A percentile compares a stretch with the other conserved stretches of the same genome.
These are phyloP conservation scores for Poecile atricapillus DNA, from an alignment of 2,113 vertebrate genomes.

Conservation along the genomic window DNA sequence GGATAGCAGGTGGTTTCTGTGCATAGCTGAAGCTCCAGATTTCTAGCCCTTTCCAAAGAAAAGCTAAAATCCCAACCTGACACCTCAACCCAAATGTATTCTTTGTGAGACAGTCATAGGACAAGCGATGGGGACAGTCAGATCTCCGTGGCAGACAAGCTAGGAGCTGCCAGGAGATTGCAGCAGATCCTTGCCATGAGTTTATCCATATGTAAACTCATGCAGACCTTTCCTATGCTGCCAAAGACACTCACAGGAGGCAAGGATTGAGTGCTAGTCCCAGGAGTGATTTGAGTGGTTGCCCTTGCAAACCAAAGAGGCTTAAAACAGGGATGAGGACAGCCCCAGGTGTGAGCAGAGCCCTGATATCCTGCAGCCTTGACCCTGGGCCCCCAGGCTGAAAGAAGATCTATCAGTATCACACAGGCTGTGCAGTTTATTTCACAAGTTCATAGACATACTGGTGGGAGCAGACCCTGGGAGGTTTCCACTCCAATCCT, in stretches of 20 bases:
- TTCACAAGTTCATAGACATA: neutral
- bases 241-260: neutral
- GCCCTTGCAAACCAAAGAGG: neutral
- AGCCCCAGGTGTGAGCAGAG: neutral
- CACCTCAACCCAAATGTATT: neutral
- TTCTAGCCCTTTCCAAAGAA: neutral
- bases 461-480: neutral
- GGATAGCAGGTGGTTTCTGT: neutral
- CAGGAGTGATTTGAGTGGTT: neutral
- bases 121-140: neutral
- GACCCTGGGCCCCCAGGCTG: neutral
- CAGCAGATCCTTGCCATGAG: neutral
- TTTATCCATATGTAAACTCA: neutral
- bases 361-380: neutral
- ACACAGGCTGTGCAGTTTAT: neutral
- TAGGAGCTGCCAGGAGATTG: neutral
- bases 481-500: neutral
- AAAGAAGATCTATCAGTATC: neutral
- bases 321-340: neutral
- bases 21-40: neutral
- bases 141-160: neutral
- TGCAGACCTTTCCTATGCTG: neutral
- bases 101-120: neutral
- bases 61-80: neutral
- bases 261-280: neutral